Evolutionary conservation across 1,140 invertebrate genomes (phyloP).

Genomic region (Danaus melanippus): DNA sequence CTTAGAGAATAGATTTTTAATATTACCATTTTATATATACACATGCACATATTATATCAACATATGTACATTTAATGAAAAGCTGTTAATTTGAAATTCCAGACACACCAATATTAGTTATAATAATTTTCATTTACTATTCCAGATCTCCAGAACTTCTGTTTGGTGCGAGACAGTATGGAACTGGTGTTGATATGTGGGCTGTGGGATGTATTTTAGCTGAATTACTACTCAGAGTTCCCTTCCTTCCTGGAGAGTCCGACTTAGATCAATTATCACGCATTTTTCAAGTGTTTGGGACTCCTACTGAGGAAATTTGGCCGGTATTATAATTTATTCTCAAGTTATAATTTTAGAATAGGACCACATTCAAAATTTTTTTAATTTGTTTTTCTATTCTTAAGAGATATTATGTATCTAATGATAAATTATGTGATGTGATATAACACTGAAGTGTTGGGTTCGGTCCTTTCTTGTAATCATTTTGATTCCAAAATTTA

Average conservation of each 20-base stretch:
- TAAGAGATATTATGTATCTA: no score
- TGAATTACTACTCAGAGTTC: slow-evolving; percentile 91
- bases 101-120: no score
- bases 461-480: no score
- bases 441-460: no score
- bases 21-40: no score
- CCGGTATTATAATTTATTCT: slow-evolving; percentile 67
- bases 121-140: background rate
- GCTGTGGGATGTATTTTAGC: slow-evolving; percentile 98
- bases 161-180: slow-evolving; percentile 96
- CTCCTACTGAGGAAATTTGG: slow-evolving; percentile 95
- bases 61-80: background rate
- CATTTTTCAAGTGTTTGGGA: slow-evolving; percentile 94
- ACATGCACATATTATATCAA: no score
- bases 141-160: slow-evolving; percentile 92
- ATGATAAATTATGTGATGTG: no score
- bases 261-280: slow-evolving; percentile 96
- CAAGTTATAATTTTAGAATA: no score
- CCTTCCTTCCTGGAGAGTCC: slow-evolving; percentile 96
- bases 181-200: slow-evolving; percentile 98
- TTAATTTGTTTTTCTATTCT: no score
- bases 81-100: background rate
- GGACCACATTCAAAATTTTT: no score
- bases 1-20: no score
- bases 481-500: no score